Evolutionary conservation across 37 sponge, comb jelly and placozoan species (phyloP).

Genomic region (Haliclona indistincta): DNA sequence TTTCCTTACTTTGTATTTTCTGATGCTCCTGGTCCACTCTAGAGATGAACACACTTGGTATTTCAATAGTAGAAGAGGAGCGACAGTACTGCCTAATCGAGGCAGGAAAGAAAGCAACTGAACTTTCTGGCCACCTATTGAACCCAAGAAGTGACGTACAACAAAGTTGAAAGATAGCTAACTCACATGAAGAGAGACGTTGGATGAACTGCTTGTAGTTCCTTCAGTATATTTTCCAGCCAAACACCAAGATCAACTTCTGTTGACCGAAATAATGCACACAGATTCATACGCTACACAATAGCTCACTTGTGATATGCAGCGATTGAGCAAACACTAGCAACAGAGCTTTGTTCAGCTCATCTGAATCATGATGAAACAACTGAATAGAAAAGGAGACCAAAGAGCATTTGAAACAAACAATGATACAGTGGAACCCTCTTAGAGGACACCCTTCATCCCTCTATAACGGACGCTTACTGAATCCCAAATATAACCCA

Average conservation of each 20-base stretch:
- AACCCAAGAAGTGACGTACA: neutral
- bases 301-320: slow-evolving; percentile 68
- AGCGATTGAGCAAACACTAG: slow-evolving; percentile 73
- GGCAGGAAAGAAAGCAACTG: slow-evolving; percentile 50
- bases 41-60: slow-evolving; percentile 5
- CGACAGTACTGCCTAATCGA: slow-evolving; percentile 31
- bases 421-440: neutral
- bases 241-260: neutral
- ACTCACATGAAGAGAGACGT: neutral
- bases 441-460: too few relatives aligned
- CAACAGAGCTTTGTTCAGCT: slow-evolving; percentile 77
- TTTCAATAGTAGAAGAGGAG: slow-evolving; percentile 11
- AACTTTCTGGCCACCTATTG: slow-evolving; percentile 59
- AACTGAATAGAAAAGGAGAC: slow-evolving; percentile 17
- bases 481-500: too few relatives aligned
- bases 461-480: too few relatives aligned
- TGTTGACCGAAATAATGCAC: neutral
- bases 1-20: slow-evolving; percentile 32
- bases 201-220: neutral
- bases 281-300: neutral
- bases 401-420: too few relatives aligned
- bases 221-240: neutral
- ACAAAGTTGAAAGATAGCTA: neutral
- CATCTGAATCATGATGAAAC: slow-evolving; percentile 77
- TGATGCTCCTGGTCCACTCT: slow-evolving; percentile 69